Conservation (phyloP, 37 sponge, comb jelly and placozoan genomes). For the Agelas oroides region DNA sequence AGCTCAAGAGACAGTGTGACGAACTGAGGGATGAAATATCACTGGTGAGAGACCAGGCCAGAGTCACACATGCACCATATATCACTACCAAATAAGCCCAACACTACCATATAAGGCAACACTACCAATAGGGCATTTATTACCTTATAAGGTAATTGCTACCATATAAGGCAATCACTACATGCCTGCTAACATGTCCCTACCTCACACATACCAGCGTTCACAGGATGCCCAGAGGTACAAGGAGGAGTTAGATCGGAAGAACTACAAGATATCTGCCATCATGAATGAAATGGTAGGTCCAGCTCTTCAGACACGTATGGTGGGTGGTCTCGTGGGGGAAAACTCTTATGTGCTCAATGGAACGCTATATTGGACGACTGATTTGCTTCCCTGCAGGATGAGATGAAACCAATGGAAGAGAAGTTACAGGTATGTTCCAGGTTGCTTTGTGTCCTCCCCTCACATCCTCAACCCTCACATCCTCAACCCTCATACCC, state of each 20-base stretch:
- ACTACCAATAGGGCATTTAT: too few relatives aligned
- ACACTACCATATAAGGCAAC: too few relatives aligned
- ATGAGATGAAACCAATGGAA: slow-evolving; percentile 6
- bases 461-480: slow-evolving; percentile 3
- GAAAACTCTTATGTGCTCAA: too few relatives aligned
- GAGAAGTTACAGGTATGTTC: neutral
- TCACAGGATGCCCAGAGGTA: slow-evolving; percentile 31
- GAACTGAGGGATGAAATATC: slow-evolving; percentile 47
- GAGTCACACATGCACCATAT: too few relatives aligned
- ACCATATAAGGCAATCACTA: too few relatives aligned
- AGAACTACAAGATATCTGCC: slow-evolving; percentile 13
- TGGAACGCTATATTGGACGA: too few relatives aligned
- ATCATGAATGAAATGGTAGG: slow-evolving; percentile 41
- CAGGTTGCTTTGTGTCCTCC: too few relatives aligned
- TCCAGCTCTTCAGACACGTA: neutral
- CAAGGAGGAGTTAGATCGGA: slow-evolving; percentile 37
- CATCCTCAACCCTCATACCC: neutral
- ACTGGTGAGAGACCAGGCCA: slow-evolving; percentile 1
- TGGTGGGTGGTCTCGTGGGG: too few relatives aligned
- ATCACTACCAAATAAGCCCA: too few relatives aligned
- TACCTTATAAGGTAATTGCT: too few relatives aligned
- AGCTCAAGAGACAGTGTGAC: slow-evolving; percentile 39
- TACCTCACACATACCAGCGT: slow-evolving; percentile 11
- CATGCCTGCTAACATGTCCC: too few relatives aligned
- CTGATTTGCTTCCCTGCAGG: neutral